Conservation (phyloP, 2,797 vertebrate species). For the Sebastes variabilis region DNA sequence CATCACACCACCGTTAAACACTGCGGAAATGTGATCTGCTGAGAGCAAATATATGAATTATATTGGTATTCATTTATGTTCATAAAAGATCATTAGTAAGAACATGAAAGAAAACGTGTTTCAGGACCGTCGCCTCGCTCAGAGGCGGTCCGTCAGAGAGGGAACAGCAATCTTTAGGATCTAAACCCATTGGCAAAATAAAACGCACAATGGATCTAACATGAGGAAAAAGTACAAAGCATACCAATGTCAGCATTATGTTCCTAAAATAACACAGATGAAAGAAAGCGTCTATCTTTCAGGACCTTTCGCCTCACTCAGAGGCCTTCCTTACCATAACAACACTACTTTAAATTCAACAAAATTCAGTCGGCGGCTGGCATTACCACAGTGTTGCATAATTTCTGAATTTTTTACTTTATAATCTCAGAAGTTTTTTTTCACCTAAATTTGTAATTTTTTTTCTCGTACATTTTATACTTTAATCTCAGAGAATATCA, state of each 20-base stretch:
- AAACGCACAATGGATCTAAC: neutral
- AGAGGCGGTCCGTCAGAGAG: neutral
- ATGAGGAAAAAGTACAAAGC: neutral
- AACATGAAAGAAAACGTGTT: neutral
- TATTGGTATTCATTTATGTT: neutral
- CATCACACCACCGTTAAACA: too few relatives aligned
- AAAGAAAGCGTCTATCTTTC: neutral
- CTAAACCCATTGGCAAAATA: neutral
- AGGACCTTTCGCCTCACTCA: too few relatives aligned
- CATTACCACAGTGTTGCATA: too few relatives aligned
- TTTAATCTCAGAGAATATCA: too few relatives aligned
- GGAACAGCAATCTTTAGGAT: neutral
- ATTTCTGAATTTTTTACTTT: too few relatives aligned
- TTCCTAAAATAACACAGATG: neutral
- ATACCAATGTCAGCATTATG: neutral
- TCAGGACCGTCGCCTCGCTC: neutral
- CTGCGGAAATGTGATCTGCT: too few relatives aligned
- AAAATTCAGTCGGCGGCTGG: too few relatives aligned
- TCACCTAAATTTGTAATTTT: too few relatives aligned
- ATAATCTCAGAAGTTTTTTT: too few relatives aligned
- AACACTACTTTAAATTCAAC: too few relatives aligned
- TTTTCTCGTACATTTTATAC: accelerated
- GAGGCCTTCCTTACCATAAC: too few relatives aligned
- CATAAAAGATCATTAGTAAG: neutral
- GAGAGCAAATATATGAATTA: neutral